phyloP scores from a whole-genome alignment of 2,113 vertebrate genomes.

The Pitta sordida region DNA sequence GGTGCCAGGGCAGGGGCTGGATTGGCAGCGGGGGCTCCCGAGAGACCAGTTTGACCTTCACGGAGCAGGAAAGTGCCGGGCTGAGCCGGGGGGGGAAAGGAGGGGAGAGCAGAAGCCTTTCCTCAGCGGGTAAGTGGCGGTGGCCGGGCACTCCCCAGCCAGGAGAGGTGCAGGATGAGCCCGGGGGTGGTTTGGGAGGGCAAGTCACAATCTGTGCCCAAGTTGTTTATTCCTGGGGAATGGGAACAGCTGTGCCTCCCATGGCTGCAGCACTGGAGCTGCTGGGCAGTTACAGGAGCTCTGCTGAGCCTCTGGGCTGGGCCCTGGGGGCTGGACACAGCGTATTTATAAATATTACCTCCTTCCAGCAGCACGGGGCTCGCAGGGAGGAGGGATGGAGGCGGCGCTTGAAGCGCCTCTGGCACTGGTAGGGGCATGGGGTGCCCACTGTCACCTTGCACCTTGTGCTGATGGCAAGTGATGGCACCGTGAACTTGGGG shows the following conservation, averaged over 20 bases:
- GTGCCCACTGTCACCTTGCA: neutral
- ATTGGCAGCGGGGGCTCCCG: neutral
- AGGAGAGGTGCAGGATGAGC: neutral
- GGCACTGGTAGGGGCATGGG: accelerated
- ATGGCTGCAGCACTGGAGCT: neutral
- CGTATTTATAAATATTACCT: conserved; percentile 47
- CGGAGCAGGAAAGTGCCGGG: neutral
- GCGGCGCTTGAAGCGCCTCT: neutral
- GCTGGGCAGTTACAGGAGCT: neutral
- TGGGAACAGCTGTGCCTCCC: conserved; percentile 60
- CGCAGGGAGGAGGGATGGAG: neutral
- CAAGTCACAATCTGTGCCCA: conserved; percentile 56
- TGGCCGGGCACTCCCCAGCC: neutral
- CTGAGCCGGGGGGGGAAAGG: neutral
- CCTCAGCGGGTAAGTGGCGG: neutral
- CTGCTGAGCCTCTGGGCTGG: neutral
- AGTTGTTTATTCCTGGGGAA: conserved; percentile 47
- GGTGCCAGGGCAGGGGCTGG: conserved; percentile 31
- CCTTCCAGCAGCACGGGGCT: neutral
- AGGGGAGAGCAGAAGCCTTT: neutral
- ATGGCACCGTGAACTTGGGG: neutral
- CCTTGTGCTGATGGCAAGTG: neutral
- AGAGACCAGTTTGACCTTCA: conserved; percentile 13
- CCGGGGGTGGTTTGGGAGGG: neutral
- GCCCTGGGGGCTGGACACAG: neutral